Percentiles rank a stretch among this genome's conserved stretches.
phyloP scores from a whole-genome alignment of 2,113 vertebrate species.

The Cinclus mexicanus region DNA sequence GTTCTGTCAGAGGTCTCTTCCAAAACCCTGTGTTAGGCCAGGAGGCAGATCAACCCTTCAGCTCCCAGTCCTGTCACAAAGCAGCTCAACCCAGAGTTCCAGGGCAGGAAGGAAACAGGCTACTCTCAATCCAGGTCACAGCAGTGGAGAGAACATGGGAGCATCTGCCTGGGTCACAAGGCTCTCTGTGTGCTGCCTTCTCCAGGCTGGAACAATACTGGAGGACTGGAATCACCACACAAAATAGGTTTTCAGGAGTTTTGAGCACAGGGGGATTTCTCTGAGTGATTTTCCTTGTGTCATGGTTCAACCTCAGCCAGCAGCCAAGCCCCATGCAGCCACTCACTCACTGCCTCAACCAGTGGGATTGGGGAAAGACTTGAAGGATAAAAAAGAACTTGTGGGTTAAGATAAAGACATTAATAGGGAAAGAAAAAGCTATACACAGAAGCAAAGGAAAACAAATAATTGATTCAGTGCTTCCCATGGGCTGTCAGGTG shows the following conservation, averaged over 20 bases:
- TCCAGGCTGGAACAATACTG: background rate
- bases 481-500: background rate
- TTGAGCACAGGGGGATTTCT: background rate
- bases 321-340: background rate
- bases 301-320: background rate
- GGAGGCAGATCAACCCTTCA: background rate
- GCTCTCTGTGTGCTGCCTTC: background rate
- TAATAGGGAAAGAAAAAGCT: background rate
- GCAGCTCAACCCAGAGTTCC: background rate
- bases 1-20: background rate
- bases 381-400: background rate
- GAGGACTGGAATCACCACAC: rapidly evolving
- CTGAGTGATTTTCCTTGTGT: background rate
- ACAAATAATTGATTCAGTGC: background rate
- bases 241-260: background rate
- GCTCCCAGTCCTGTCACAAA: background rate
- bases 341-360: background rate
- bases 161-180: no score
- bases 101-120: no score
- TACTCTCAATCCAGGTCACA: background rate
- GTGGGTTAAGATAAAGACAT: background rate
- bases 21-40: background rate
- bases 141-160: background rate
- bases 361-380: no score
- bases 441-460: background rate